Percentiles rank a stretch among this genome's conserved stretches.
phyloP scores from a whole-genome alignment of 2,113 vertebrate genomes.

The Cyphotilapia sp. region DNA sequence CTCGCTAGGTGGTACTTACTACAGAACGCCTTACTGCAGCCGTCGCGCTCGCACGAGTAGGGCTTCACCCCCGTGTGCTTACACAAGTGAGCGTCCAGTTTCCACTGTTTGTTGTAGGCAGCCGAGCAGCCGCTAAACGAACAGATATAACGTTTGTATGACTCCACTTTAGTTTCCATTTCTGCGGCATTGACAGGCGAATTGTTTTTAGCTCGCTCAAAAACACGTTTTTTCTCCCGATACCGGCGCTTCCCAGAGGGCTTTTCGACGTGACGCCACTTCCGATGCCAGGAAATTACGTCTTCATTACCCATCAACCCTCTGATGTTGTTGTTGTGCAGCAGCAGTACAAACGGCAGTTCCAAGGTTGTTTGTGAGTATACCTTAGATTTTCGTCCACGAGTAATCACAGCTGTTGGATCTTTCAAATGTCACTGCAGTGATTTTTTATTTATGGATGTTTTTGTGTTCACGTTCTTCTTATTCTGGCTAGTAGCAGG shows the following conservation, averaged over 20 bases:
- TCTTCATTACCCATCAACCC: neutral
- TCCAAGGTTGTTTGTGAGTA: neutral
- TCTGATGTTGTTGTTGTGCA: neutral
- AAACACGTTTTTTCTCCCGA: neutral
- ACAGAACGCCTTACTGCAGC: slow-evolving; percentile 82
- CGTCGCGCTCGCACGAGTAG: slow-evolving; percentile 65
- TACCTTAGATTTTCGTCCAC: fast-evolving
- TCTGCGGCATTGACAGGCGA: neutral
- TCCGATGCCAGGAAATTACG: neutral
- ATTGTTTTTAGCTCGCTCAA: too few species aligned
- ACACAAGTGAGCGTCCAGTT: slow-evolving; percentile 60
- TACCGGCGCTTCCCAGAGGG: neutral
- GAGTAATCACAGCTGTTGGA: fast-evolving
- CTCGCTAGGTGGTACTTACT: slow-evolving; percentile 77
- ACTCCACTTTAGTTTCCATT: neutral
- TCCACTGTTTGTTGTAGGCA: slow-evolving; percentile 62
- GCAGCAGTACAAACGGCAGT: neutral
- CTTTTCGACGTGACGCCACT: neutral
- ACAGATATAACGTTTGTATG: slow-evolving; percentile 44
- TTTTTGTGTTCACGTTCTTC: fast-evolving
- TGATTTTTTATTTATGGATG: neutral
- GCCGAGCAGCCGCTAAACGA: slow-evolving; percentile 41
- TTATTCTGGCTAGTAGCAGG: fast-evolving
- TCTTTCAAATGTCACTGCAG: neutral
- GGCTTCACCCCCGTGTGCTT: slow-evolving; percentile 73